Percentiles rank a stretch among this genome's conserved stretches.
phyloP scores from a whole-genome alignment of 2,113 vertebrate species.

The Rynchops niger region DNA sequence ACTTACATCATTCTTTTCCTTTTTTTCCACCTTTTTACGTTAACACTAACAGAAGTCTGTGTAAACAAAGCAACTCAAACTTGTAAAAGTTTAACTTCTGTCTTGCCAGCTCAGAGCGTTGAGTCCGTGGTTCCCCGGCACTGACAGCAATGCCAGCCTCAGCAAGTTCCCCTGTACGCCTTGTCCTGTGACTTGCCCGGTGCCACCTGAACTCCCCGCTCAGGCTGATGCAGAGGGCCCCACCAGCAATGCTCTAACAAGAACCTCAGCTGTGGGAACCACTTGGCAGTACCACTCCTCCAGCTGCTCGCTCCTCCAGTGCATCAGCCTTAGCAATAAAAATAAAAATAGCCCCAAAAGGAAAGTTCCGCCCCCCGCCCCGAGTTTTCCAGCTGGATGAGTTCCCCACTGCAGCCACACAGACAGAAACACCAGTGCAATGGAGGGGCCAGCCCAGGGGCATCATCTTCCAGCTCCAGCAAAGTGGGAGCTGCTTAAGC shows the following conservation, averaged over 20 bases:
- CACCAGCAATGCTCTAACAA: not conserved
- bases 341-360: not conserved
- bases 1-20: not conserved
- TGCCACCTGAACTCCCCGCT: not conserved
- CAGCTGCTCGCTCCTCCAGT: not conserved
- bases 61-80: not conserved
- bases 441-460: not conserved
- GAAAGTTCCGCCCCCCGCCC: not conserved
- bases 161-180: not conserved
- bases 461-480: not conserved
- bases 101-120: not conserved
- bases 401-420: not conserved
- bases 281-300: not conserved
- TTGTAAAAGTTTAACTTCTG: not conserved
- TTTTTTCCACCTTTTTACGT: not conserved
- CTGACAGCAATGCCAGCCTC: not conserved
- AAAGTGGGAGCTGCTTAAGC: not conserved
- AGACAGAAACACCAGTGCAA: not conserved
- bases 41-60: not conserved
- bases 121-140: fast-evolving
- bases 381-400: not conserved
- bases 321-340: not conserved
- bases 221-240: not conserved
- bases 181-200: not conserved
- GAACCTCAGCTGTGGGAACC: not conserved